Percentiles rank a stretch among this genome's conserved stretches.
These are phyloP conservation scores for Zoanthus solanderi DNA, from an alignment of 92 coral and sea anemone genomes.

Conservation along the genomic window DNA sequence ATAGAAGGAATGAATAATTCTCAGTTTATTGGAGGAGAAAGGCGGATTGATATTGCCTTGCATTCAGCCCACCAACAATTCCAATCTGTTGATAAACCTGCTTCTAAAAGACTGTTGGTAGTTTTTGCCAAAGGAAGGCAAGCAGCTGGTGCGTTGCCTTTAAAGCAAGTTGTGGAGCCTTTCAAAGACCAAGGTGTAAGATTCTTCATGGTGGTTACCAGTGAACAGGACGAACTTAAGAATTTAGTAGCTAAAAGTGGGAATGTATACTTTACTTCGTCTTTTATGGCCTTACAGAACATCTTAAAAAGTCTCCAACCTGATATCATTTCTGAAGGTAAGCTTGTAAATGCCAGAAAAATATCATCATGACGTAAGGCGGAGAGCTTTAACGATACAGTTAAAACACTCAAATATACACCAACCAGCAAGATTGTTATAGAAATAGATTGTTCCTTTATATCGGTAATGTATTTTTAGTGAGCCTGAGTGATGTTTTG, in stretches of 20 bases:
- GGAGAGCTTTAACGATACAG: no score
- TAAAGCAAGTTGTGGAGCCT: conserved; percentile 53
- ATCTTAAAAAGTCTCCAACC: background rate
- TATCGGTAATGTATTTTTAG: no score
- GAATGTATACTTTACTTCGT: conserved; percentile 2
- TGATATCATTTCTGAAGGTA: conserved; percentile 17
- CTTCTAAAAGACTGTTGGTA: conserved; percentile 35
- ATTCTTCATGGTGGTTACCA: conserved; percentile 50
- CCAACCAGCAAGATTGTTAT: no score
- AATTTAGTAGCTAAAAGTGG: background rate
- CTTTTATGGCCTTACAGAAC: background rate
- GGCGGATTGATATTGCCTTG: conserved; percentile 60
- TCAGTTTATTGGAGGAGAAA: conserved; percentile 56
- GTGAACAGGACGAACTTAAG: conserved; percentile 41
- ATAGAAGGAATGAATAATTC: conserved; percentile 25
- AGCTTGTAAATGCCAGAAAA: background rate
- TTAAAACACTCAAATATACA: no score
- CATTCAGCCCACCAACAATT: conserved; percentile 50
- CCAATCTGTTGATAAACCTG: conserved; percentile 41
- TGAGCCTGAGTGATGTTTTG: no score
- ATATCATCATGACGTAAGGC: no score
- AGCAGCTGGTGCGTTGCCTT: conserved; percentile 52
- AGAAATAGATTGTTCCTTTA: no score
- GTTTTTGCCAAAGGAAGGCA: conserved; percentile 45
- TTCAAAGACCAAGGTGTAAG: conserved; percentile 37